Percentiles rank a stretch among this genome's conserved stretches.
Conservation (phyloP, 2,888 invertebrate species). For the Lepetodrilus schrolli region DNA sequence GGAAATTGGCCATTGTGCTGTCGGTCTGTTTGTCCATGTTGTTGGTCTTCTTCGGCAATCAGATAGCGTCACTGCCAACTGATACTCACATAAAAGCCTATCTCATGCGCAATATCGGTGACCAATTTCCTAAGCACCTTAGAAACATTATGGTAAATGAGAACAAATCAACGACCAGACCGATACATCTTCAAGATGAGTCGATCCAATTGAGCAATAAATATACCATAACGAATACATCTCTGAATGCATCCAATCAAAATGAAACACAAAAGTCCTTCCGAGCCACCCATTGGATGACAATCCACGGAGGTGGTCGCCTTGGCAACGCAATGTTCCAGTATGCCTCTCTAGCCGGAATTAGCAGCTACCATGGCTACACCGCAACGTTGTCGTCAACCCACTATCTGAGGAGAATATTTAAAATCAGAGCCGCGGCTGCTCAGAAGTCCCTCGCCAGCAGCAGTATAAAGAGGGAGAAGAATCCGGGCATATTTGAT, state of each 20-base stretch:
- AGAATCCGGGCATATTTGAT: slow-evolving; percentile 41
- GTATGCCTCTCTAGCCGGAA: slow-evolving; percentile 50
- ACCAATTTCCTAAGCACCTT: too few species aligned
- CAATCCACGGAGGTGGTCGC: slow-evolving; percentile 43
- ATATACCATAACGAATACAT: too few species aligned
- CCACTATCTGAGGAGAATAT: slow-evolving; percentile 39
- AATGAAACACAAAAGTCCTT: too few species aligned
- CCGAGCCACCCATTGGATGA: slow-evolving; percentile 44
- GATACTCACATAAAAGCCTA: too few species aligned
- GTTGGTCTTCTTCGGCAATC: neutral
- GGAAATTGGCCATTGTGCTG: neutral
- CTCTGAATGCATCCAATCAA: neutral
- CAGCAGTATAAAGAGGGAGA: slow-evolving; percentile 30
- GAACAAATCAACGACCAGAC: too few species aligned
- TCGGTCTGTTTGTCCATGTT: neutral
- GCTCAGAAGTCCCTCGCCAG: slow-evolving; percentile 30
- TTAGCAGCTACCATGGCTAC: slow-evolving; percentile 43
- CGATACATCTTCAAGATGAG: too few species aligned
- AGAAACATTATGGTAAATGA: too few species aligned
- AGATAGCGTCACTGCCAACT: neutral
- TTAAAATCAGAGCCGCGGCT: slow-evolving; percentile 39
- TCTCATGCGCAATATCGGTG: too few species aligned
- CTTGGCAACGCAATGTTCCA: slow-evolving; percentile 59
- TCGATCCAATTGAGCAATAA: too few species aligned
- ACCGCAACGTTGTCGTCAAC: slow-evolving; percentile 40